These are phyloP conservation scores for Zygothrica quintamaculata DNA, from an alignment of 2,888 invertebrate species.

Conservation along the genomic window DNA sequence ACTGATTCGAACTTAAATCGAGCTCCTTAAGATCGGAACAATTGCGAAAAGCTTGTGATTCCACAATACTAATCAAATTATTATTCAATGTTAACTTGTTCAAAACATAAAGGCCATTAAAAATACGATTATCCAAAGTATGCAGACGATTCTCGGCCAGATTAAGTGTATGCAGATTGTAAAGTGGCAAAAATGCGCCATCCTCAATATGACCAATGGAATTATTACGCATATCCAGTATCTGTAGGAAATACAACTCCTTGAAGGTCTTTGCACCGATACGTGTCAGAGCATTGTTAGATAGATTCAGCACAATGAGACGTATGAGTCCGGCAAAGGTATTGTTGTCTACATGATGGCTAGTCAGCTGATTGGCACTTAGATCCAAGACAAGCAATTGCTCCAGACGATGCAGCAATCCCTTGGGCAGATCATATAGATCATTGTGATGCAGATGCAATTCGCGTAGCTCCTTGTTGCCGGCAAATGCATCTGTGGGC, in stretches of 20 bases:
- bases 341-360: slow-evolving; percentile 92
- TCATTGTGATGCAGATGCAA: slow-evolving; percentile 94
- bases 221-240: slow-evolving; percentile 93
- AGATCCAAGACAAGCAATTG: slow-evolving; percentile 93
- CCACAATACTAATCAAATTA: slow-evolving; percentile 92
- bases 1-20: slow-evolving; percentile 94
- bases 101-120: slow-evolving; percentile 93
- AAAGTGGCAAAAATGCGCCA: slow-evolving; percentile 93
- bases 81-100: slow-evolving; percentile 94
- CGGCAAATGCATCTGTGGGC: slow-evolving; percentile 92
- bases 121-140: slow-evolving; percentile 91
- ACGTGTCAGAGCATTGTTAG: slow-evolving; percentile 93
- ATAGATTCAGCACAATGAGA: slow-evolving; percentile 92
- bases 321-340: slow-evolving; percentile 94
- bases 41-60: slow-evolving; percentile 93
- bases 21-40: slow-evolving; percentile 94
- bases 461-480: slow-evolving; percentile 92
- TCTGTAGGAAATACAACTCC: slow-evolving; percentile 93
- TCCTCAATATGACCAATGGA: slow-evolving; percentile 95
- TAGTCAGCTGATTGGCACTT: slow-evolving; percentile 93
- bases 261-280: slow-evolving; percentile 94
- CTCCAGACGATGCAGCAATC: slow-evolving; percentile 92
- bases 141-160: slow-evolving; percentile 94
- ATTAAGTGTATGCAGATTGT: slow-evolving; percentile 95
- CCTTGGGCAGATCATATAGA: slow-evolving; percentile 91